Evolutionary conservation across 2,797 vertebrate species (phyloP).

Genomic region (Pogoniulus pusillus): DNA sequence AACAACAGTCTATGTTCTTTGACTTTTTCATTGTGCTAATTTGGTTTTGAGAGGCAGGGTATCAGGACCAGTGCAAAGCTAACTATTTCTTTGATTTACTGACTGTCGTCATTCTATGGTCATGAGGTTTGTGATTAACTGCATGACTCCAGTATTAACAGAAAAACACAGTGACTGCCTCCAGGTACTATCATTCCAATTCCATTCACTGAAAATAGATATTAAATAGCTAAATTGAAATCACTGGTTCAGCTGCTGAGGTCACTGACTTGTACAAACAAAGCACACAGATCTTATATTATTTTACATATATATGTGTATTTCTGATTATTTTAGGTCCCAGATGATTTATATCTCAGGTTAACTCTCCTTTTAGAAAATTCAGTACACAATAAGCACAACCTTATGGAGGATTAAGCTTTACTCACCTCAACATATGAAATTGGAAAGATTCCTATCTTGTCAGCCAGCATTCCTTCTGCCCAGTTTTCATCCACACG

Average conservation of each 20-base stretch:
- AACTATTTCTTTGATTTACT: background rate
- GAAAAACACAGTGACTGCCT: background rate
- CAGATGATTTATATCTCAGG: background rate
- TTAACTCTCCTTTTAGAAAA: background rate
- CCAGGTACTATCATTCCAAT: background rate
- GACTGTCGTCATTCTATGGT: background rate
- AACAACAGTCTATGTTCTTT: background rate
- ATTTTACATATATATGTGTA: background rate
- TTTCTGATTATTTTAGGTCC: background rate
- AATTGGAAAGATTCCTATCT: constrained; percentile 99
- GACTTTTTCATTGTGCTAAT: background rate
- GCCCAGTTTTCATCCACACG: constrained; percentile 99
- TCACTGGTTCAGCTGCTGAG: background rate
- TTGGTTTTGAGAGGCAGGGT: background rate
- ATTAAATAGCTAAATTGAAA: constrained; percentile 7
- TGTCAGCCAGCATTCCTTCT: constrained; percentile 98
- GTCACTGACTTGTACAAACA: background rate
- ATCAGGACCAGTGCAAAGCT: background rate
- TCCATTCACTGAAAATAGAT: background rate
- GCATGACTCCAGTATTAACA: background rate
- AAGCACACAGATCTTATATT: background rate
- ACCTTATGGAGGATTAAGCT: background rate
- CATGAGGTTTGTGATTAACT: background rate
- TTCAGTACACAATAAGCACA: background rate
- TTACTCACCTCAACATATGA: constrained; percentile 96